Base-by-base conservation (phyloP, 2,113 vertebrate species). In the Oreamnos americanus region DNA sequence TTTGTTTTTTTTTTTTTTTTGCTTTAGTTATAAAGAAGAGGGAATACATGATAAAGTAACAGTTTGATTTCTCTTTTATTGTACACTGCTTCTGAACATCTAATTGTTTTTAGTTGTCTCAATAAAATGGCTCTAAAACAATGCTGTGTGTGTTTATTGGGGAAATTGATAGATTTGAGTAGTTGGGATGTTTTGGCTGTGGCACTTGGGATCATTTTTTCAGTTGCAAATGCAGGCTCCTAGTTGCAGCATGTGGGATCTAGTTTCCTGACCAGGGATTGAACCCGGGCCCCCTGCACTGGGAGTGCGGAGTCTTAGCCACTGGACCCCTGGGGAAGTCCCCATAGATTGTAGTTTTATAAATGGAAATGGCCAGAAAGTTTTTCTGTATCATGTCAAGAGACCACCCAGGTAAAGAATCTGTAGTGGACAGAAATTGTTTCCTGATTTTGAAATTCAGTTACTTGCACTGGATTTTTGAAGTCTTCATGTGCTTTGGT, bases 121-220 rank as follows among this genome's bases (percentile, higher is more conserved):
- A 99, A 99, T 99, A 99, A 99, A 98, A 98, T 97, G 97, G 87
- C 98, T 98, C 98, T 98, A 97, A 98, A 98, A 98, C 91, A 97
- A 3, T 0, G 91, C 33, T 91, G n/a, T 78, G 81, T 0, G 94
- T 92, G 67, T 23, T 97, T 98, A 64, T 91, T 97, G 60, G 30
- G 39, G 39, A 92, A 84, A 74, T 67, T 60, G 60, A 74, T 79
- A 97, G 64, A 14, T 0, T 96, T 96, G 95, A 97, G 36, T 97
- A 74, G 67, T 39, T 39, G 19, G n/a, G 36, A 39, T 43, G 36
- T 76, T 76, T 25, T 76, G 39, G 36, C 71, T 76, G 1, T 76
- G 12, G 25, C 71, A 76, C 39, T 43, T 76, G 71, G 39, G 71
- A 76, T 43, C 23, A 43, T 76, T 43, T 43, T 76, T 43, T 76